These are phyloP conservation scores for Venustaconcha ellipsiformis DNA, from an alignment of 1,140 invertebrate species.

Conservation along the genomic window DNA sequence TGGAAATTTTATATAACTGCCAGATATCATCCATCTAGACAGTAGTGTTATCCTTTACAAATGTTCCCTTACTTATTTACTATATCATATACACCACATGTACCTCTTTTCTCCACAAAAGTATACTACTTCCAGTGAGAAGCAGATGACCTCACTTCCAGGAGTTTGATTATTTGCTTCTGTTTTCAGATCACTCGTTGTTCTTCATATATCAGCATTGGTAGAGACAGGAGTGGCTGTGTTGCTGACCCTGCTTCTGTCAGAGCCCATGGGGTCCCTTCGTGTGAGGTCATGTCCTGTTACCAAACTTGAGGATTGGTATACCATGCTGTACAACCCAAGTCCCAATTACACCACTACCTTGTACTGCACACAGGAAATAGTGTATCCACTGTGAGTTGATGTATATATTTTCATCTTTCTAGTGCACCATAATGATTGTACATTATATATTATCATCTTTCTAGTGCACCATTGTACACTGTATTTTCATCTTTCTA, in stretches of 20 bases:
- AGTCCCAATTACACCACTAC: conserved; percentile 89
- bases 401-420: neutral
- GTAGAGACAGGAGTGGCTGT: conserved; percentile 82
- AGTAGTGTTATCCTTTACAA: too few species aligned
- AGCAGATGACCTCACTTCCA: too few species aligned
- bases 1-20: too few species aligned
- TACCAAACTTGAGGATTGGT: conserved; percentile 90
- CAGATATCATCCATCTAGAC: too few species aligned
- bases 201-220: conserved; percentile 82
- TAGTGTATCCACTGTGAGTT: conserved; percentile 94
- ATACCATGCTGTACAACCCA: conserved; percentile 94
- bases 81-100: too few species aligned
- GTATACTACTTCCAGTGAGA: too few species aligned
- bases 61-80: too few species aligned
- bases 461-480: conserved; percentile 91
- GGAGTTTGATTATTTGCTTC: neutral
- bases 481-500: conserved; percentile 60
- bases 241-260: conserved; percentile 79
- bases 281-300: conserved; percentile 82
- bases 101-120: too few species aligned
- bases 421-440: too few species aligned
- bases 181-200: conserved; percentile 77
- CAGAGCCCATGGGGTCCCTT: conserved; percentile 80
- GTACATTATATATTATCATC: too few species aligned
- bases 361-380: conserved; percentile 95